Conservation (phyloP, 2,888 invertebrate genomes). For the Athalia cordata region DNA sequence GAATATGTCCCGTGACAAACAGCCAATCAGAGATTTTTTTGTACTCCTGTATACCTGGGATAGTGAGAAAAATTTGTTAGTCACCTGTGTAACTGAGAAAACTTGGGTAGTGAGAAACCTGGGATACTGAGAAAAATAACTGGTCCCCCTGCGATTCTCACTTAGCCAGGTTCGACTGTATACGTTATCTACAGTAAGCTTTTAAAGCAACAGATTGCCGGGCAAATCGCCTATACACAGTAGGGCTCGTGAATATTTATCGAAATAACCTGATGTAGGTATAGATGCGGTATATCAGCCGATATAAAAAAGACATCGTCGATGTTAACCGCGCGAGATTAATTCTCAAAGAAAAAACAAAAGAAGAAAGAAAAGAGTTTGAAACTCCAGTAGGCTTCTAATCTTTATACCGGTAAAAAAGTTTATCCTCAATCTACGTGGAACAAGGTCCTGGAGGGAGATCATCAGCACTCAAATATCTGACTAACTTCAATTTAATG, state of each 20-base stretch:
- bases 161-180: no score
- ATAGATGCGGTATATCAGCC: constrained; percentile 7
- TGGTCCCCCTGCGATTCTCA: no score
- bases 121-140: no score
- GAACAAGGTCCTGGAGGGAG: not conserved
- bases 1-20: no score
- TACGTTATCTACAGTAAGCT: not conserved
- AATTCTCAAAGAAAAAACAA: not conserved
- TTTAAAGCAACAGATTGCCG: constrained; percentile 27
- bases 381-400: not conserved
- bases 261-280: not conserved
- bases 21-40: no score
- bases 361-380: constrained; percentile 1
- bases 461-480: constrained; percentile 33
- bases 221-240: not conserved
- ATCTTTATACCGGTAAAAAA: not conserved
- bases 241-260: constrained; percentile 19
- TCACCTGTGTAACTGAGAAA: no score
- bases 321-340: not conserved
- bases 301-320: not conserved
- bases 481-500: constrained; percentile 32
- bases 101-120: no score
- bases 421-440: not conserved
- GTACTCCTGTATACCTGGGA: no score
- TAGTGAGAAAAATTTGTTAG: no score